Base-by-base conservation (phyloP, 2,113 vertebrate genomes). In the Triplophysa rosa region DNA sequence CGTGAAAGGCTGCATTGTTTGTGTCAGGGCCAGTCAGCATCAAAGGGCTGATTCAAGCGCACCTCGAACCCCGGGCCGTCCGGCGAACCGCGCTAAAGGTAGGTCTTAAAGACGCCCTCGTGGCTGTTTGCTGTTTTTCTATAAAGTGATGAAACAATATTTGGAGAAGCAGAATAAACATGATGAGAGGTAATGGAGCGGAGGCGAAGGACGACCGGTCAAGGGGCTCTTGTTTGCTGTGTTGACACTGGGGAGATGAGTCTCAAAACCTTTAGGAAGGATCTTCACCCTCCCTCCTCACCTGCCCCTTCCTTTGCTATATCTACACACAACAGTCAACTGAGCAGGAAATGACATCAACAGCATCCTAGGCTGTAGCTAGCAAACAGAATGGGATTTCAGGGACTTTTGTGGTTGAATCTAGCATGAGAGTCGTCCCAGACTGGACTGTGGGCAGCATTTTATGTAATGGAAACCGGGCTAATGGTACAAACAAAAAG, bases 1-100 rank as follows among this genome's bases (percentile, higher is more conserved):
- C 91, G 92, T 96, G 90, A 94, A 93, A 95, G 94, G 91, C 81
- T 77, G 87, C 85, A 91, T 83, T 95, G 93, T 95, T 91, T 89
- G 88, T 87, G 88, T 87, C 73, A 84, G 83, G 89, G 86, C 64
- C 79, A 49, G 83, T 90, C 92, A 89, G 87, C 88, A 90, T 92
- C 92, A 94, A 94, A 94, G 88, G 72, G 74, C 76, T 26, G 77
- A 80, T 92, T 94, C 92, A 93, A 89, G 80, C 56, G 62, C 70
- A 80, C 47, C 71, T 58, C 42, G 16, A n/a, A 71, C 49, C 61
- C 72, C 45, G 37, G 79, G 70, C 54, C 24, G 62, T 3, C 17
- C 26, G 13, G 14, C 14, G 24, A 1, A 12, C 66, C 52, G 10
- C 24, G 42, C 62, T 77, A 16, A 83, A 58, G 8, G 17, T 2